phyloP scores from a whole-genome alignment of 2,797 vertebrate genomes.

The Coccyzus lansbergi region DNA sequence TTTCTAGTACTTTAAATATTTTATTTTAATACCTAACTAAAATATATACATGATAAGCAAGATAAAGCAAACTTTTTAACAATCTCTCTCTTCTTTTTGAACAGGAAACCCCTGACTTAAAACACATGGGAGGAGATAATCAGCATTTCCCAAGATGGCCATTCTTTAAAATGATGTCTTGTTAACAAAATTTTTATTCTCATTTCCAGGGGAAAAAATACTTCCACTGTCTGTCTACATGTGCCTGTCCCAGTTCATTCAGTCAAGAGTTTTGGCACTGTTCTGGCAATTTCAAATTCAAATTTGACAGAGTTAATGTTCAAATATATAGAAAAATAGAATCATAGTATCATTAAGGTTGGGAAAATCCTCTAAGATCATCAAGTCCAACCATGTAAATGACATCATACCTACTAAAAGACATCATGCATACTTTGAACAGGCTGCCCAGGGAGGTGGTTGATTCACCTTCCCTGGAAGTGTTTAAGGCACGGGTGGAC shows the following conservation, averaged over 20 bases:
- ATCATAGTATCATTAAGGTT: too few relatives aligned
- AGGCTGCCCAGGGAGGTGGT: too few relatives aligned
- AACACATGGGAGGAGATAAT: background rate
- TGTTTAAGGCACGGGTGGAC: too few relatives aligned
- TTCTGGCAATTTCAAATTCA: background rate
- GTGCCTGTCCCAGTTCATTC: background rate
- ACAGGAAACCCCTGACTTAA: background rate
- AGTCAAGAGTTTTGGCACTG: background rate
- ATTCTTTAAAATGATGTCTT: background rate
- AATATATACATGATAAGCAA: background rate
- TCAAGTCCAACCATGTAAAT: too few relatives aligned
- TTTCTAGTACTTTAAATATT: constrained; percentile 25
- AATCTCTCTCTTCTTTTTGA: background rate
- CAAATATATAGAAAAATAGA: background rate
- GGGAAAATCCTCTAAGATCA: too few relatives aligned
- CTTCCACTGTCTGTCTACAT: fast-evolving
- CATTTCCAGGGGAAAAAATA: background rate
- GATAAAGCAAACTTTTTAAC: background rate
- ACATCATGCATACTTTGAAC: too few relatives aligned
- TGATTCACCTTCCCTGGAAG: too few relatives aligned
- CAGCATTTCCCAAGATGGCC: background rate
- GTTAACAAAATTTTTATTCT: background rate
- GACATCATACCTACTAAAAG: too few relatives aligned
- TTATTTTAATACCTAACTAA: background rate
- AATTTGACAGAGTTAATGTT: background rate